Evolutionary conservation across 2,797 vertebrate species (phyloP).

Genomic region (Hirundo rustica): DNA sequence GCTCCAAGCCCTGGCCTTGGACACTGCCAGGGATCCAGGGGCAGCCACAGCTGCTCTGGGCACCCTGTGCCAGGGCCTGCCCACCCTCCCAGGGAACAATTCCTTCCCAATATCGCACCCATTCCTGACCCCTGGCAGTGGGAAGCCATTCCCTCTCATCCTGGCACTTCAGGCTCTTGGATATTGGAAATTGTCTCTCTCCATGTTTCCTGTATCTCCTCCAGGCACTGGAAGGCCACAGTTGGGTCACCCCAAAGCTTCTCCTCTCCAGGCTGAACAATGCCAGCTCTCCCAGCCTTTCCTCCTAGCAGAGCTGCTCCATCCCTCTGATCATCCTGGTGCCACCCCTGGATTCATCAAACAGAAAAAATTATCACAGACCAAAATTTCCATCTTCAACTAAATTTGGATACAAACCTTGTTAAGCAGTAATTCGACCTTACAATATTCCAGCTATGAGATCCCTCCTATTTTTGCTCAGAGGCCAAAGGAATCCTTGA

Average conservation of each 20-base stretch:
- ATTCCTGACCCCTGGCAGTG: accelerated
- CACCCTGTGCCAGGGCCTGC: not conserved
- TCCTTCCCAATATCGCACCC: not conserved
- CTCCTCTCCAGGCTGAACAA: not conserved
- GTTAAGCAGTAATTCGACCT: not conserved
- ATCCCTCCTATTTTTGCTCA: not conserved
- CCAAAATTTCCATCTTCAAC: not conserved
- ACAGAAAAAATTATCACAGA: not conserved
- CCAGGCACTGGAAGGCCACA: not conserved
- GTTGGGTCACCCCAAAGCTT: accelerated
- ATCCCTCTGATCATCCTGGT: not conserved
- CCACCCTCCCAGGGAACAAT: not conserved
- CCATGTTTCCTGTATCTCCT: accelerated
- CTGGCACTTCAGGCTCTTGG: accelerated
- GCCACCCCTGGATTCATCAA: not conserved
- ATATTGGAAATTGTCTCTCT: not conserved
- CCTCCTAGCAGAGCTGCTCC: not conserved
- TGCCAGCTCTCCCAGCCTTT: not conserved
- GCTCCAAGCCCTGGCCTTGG: not conserved
- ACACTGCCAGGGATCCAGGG: not conserved
- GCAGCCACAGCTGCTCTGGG: not conserved
- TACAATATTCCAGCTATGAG: not conserved
- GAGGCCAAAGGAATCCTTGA: not conserved
- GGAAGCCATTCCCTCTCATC: not conserved
- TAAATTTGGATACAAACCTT: not conserved